Percentiles rank a stretch among this genome's conserved stretches.
These are phyloP conservation scores for Ips nitidus DNA, from an alignment of 1,140 invertebrate species.

Conservation along the genomic window DNA sequence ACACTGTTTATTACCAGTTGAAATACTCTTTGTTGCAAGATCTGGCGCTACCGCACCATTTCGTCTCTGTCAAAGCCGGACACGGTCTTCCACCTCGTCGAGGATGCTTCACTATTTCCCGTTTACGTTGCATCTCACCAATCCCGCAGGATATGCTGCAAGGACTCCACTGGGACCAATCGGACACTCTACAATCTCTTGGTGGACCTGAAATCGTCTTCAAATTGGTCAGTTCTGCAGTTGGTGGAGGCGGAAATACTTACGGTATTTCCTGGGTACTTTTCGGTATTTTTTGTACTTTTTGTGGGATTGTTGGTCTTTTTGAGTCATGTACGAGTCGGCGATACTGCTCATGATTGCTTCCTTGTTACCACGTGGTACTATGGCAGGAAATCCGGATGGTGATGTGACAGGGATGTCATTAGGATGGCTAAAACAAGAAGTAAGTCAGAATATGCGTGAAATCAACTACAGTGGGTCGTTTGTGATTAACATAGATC, in stretches of 20 bases:
- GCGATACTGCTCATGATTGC: conserved; percentile 74
- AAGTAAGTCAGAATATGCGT: background rate
- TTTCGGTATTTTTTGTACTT: conserved; percentile 50
- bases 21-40: conserved; percentile 65
- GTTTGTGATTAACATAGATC: too few species aligned
- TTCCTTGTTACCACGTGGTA: conserved; percentile 69
- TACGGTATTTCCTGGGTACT: conserved; percentile 49
- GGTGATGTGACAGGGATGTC: conserved; percentile 47
- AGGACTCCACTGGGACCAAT: conserved; percentile 83
- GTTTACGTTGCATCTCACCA: conserved; percentile 77
- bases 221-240: background rate
- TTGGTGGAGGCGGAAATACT: conserved; percentile 28
- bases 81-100: conserved; percentile 75
- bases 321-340: conserved; percentile 60
- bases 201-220: conserved; percentile 55
- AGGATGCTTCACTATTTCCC: conserved; percentile 73
- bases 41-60: conserved; percentile 81
- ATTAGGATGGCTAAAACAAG: conserved; percentile 44
- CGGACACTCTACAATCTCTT: conserved; percentile 80
- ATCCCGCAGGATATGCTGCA: conserved; percentile 86
- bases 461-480: background rate
- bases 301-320: conserved; percentile 56
- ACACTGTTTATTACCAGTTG: conserved; percentile 47
- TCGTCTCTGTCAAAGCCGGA: conserved; percentile 77
- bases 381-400: conserved; percentile 52